These are phyloP conservation scores for Eugnorisma glareosa DNA, from an alignment of 2,888 invertebrate genomes.

Conservation along the genomic window DNA sequence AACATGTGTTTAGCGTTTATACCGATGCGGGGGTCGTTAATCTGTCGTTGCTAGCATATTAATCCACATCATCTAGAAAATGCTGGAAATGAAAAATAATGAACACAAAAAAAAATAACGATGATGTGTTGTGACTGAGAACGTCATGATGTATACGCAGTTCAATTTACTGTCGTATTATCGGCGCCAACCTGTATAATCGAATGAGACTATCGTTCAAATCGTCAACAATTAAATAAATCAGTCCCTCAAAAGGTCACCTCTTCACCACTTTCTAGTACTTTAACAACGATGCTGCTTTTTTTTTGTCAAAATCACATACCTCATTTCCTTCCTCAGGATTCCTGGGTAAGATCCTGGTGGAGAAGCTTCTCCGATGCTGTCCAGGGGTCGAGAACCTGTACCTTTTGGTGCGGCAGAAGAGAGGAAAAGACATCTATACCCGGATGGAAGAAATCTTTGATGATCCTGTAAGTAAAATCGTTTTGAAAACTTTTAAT, in stretches of 20 bases:
- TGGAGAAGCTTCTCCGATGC: constrained; percentile 94
- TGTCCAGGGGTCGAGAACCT: constrained; percentile 93
- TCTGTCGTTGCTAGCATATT: too few species aligned
- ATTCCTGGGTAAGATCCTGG: constrained; percentile 92
- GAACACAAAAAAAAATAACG: too few species aligned
- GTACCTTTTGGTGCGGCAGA: constrained; percentile 94
- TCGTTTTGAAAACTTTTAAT: neutral
- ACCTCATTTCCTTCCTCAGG: constrained; percentile 69
- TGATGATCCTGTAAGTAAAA: constrained; percentile 91
- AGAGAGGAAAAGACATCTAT: constrained; percentile 92
- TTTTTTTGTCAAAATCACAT: neutral
- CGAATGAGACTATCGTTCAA: neutral
- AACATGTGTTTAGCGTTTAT: too few species aligned
- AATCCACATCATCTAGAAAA: too few species aligned
- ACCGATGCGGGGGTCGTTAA: too few species aligned
- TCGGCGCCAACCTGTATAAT: too few species aligned
- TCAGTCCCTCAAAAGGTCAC: neutral
- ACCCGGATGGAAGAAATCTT: constrained; percentile 92
- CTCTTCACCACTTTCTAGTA: neutral
- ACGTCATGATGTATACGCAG: too few species aligned
- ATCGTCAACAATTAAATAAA: neutral
- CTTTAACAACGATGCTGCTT: neutral
- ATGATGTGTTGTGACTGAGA: too few species aligned
- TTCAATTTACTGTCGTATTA: too few species aligned
- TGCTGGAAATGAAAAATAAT: too few species aligned